Evolutionary conservation across 2,888 invertebrate species (phyloP), one percentile per base, ranked within the genome.

Genomic region (Frankliniella intonsa): DNA sequence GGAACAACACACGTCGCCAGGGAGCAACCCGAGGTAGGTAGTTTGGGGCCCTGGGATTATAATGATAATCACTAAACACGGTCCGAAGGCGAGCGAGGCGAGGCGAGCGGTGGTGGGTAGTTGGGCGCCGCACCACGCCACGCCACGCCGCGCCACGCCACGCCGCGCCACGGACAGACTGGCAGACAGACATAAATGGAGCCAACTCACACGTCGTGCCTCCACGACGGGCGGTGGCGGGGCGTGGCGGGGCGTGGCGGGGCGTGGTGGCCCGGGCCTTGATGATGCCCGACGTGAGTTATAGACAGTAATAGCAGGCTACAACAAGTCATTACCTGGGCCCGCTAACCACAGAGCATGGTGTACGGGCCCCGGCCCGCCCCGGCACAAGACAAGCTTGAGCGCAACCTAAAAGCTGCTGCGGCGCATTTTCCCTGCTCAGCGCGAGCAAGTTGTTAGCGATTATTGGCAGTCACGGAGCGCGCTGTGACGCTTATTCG

Each of bases 271-370:
- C 55, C 17, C 55, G 55, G 55, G 17, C 17, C 55, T n/a, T 62
- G 62, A 62, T 62, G 62, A 62, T 62, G 62, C 25, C 22, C 69
- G 69, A 10, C 69, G 25, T 76, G 69, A 76, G 69, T 76, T 76
- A 76, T 76, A 76, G 69, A 76, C 69, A 76, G 69, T 76, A 76
- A 76, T 76, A 76, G 69, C 25, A 22, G 69, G 69, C 69, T 76
- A 76, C 69, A 76, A 76, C 69, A 76, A 76, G 69, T 76, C 69
- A 76, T 76, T 76, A 76, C 69, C 69, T 76, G 69, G 69, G 9
- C 22, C 69, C 69, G 69, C 69, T 76, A 76, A 76, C 69, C 69
- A 76, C 69, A 76, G 69, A 25, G 25, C 12, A 55, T 19, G 55
- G 55, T 14, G 55, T 7, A 12, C 5, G 38, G 38, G 38, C 38